phyloP scores from a whole-genome alignment of 2,113 vertebrate genomes.

The Pyxicephalus adspersus region DNA sequence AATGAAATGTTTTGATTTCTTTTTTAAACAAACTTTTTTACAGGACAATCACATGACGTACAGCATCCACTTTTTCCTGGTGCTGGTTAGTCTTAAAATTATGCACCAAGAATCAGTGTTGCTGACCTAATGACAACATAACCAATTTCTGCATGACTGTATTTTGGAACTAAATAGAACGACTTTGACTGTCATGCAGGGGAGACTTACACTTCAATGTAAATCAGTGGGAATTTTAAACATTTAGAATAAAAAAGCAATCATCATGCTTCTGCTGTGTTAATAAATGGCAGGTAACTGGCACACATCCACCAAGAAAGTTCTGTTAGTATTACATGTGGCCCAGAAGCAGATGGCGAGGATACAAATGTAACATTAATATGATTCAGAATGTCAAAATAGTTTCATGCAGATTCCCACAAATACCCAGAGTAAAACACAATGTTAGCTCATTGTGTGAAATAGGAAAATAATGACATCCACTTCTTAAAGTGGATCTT shows the following conservation, averaged over 20 bases:
- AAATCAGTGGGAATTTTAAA: no score
- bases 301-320: constrained; percentile 32
- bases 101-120: no score
- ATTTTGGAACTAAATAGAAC: no score
- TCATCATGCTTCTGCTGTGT: constrained; percentile 37
- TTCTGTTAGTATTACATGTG: constrained; percentile 35
- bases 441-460: constrained; percentile 11
- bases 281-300: constrained; percentile 48
- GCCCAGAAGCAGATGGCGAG: constrained; percentile 50
- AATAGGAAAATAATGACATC: constrained; percentile 1
- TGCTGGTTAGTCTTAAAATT: no score
- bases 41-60: no score
- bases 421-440: constrained; percentile 44
- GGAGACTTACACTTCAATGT: no score
- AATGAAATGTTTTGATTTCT: no score
- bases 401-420: constrained; percentile 43
- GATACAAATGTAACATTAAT: constrained; percentile 53
- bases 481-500: background rate
- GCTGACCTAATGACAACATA: no score
- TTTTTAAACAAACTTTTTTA: no score
- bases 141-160: no score
- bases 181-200: no score
- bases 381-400: constrained; percentile 53
- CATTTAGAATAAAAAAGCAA: constrained; percentile 30
- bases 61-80: no score